Evolutionary conservation across 2,797 vertebrate genomes (phyloP), one percentile per base, ranked within the genome.

Genomic region (Galago senegalensis): DNA sequence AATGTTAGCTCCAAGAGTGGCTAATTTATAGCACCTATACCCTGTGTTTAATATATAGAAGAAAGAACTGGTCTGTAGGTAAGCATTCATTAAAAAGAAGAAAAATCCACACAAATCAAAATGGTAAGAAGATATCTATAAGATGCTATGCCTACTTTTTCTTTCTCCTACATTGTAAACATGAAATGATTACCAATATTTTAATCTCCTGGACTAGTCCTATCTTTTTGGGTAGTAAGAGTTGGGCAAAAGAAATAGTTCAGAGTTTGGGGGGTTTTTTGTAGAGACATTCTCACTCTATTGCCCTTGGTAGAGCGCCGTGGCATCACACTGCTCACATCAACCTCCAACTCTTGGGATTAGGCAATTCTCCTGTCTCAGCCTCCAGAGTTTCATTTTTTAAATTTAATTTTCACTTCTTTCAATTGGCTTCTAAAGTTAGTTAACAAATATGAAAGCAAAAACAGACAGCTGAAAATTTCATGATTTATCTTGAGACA

Each of bases 401-500:
- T 75, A 97, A 96, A 2, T 4, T 49, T 75, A 5, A 49, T 76
- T 49, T 76, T 97, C 56, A 53, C 3, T 81, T 82, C 4, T 85
- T 94, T 83, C 83, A 56, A 2, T 14, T 53, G 93, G 0, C 27
- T 65, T 70, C 14, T 88, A 76, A 25, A 76, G 8, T 89, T 60
- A 95, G 83, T 89, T 12, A 87, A 27, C 23, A 23, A 40, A 94
- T 75, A 18, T 3, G 79, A 56, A 73, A 93, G 0, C 34, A n/a
- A 97, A 91, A 73, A 95, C 16, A 29, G 13, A 87, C 5, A 49
- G 67, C 94, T 80, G 1, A 95, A 96, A 96, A 7, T 4, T 84
- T 76, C 0, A 0, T 88, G 58, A 92, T 87, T 90, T 0, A 94
- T 89, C 90, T 96, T 87, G 70, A 97, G 90, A 97, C 94, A 69